phyloP scores from a whole-genome alignment of 2,888 invertebrate genomes.

The Tipula lateralis region DNA sequence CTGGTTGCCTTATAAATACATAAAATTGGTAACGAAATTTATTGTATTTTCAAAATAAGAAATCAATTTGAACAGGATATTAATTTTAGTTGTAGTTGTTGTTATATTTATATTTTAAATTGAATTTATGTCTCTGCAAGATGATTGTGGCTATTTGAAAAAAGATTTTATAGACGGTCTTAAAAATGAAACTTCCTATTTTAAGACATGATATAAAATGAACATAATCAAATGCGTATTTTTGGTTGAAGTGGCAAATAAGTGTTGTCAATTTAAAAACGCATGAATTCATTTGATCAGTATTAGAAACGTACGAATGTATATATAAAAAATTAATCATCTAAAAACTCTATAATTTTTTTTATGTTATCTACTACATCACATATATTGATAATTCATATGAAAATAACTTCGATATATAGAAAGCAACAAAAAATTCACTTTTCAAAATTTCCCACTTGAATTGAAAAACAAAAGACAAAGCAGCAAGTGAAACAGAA shows the following conservation, averaged over 20 bases:
- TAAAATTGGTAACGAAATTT: neutral
- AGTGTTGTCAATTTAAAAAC: neutral
- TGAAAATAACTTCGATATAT: neutral
- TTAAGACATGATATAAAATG: neutral
- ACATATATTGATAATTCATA: neutral
- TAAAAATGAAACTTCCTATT: neutral
- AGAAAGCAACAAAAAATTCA: neutral
- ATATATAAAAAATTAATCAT: neutral
- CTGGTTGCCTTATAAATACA: neutral
- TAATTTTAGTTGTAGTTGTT: neutral
- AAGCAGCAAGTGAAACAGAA: neutral
- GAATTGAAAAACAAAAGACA: neutral
- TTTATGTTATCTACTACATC: neutral
- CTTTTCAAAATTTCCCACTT: slow-evolving; percentile 2
- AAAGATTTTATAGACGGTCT: neutral
- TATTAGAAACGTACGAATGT: neutral
- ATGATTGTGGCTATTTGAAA: neutral
- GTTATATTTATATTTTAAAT: neutral
- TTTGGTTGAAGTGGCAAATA: neutral
- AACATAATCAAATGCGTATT: neutral
- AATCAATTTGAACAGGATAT: neutral
- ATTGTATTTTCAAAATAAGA: slow-evolving; percentile 7
- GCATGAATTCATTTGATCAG: neutral
- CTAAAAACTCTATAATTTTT: neutral
- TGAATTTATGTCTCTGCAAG: neutral